A percentile compares a stretch with the other conserved stretches of the same genome.
phyloP scores from a whole-genome alignment of 2,113 vertebrate genomes.

The Oxyura jamaicensis region DNA sequence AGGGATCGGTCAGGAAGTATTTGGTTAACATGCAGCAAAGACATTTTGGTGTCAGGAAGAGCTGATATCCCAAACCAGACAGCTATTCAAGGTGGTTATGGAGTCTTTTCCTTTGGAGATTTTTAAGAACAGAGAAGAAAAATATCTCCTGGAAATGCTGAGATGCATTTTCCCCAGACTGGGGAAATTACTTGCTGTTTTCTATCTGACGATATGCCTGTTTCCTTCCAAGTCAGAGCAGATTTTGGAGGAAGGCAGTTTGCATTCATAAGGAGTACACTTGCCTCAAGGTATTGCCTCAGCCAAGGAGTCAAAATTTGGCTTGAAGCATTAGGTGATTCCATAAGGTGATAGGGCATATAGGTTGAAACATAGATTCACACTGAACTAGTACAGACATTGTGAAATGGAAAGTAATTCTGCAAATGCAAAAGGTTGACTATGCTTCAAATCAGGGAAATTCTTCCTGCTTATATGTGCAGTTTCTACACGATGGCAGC shows the following conservation, averaged over 20 bases:
- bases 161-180: background rate
- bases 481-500: background rate
- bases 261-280: background rate
- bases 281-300: background rate
- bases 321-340: background rate
- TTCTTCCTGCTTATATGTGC: background rate
- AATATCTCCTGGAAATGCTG: background rate
- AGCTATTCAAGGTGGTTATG: background rate
- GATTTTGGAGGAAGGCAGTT: background rate
- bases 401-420: background rate
- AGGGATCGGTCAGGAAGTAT: background rate
- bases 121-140: background rate
- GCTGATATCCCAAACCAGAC: background rate
- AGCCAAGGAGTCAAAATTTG: background rate
- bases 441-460: background rate
- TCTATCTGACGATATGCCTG: background rate
- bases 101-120: background rate
- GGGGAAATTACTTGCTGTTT: background rate
- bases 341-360: background rate
- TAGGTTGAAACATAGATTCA: background rate
- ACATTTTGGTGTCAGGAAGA: background rate
- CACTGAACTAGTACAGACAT: background rate
- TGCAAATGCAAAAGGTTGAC: background rate
- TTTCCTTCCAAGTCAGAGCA: background rate
- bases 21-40: background rate